phyloP scores from a whole-genome alignment of 2,888 invertebrate genomes.

The Ophion slaviceki region DNA sequence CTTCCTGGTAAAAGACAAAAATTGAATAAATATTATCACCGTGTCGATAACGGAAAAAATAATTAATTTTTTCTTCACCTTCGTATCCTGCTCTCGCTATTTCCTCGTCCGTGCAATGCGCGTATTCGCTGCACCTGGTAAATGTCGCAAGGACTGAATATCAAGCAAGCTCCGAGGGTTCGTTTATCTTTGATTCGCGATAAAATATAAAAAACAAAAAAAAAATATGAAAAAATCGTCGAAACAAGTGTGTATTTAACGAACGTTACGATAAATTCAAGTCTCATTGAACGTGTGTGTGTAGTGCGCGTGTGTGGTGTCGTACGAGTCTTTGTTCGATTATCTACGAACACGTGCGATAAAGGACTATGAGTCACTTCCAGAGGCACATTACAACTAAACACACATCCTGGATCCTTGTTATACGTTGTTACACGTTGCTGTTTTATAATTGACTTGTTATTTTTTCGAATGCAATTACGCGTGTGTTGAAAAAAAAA shows the following conservation, averaged over 20 bases:
- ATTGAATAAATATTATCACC: not conserved
- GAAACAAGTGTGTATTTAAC: constrained; percentile 42
- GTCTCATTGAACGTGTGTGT: not conserved
- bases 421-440: not conserved
- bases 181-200: not conserved
- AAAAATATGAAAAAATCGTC: not conserved
- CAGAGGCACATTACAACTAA: constrained; percentile 47
- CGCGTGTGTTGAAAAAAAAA: too few species aligned
- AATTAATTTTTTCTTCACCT: too few species aligned
- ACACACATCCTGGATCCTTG: constrained; percentile 37
- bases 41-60: not conserved
- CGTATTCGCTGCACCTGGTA: not conserved
- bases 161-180: not conserved
- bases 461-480: not conserved
- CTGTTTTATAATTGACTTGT: not conserved
- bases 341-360: constrained; percentile 21
- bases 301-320: not conserved
- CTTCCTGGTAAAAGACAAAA: constrained; percentile 14
- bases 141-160: not conserved
- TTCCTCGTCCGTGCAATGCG: not conserved
- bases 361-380: constrained; percentile 48
- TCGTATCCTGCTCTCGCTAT: too few species aligned
- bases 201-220: not conserved
- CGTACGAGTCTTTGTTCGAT: constrained; percentile 44
- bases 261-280: constrained; percentile 30